phyloP scores from a whole-genome alignment of 2,113 vertebrate genomes.

The Sinocyclocheilus anophthalmus region DNA sequence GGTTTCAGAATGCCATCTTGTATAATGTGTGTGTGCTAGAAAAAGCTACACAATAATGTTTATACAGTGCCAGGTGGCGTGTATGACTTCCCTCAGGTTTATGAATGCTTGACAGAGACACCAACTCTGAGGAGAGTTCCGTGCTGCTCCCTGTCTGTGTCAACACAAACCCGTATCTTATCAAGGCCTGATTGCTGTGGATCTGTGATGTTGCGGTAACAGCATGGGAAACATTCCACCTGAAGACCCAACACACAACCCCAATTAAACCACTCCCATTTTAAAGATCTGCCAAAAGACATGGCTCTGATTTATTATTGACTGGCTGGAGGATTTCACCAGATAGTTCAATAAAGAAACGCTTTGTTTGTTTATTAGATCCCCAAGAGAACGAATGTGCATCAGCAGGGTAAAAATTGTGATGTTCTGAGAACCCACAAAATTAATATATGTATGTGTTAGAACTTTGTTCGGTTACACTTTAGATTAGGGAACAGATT shows the following conservation, averaged over 20 bases:
- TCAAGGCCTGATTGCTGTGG: conserved; percentile 68
- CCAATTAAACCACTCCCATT: not conserved
- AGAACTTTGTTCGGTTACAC: no score
- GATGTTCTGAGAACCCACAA: not conserved
- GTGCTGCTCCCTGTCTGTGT: conserved; percentile 75
- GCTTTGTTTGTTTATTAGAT: not conserved
- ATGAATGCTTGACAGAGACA: conserved; percentile 40
- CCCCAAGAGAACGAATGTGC: not conserved
- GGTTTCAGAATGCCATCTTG: not conserved
- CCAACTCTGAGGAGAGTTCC: conserved; percentile 64
- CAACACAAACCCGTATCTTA: conserved; percentile 72
- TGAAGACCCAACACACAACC: conserved; percentile 51
- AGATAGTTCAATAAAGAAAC: not conserved
- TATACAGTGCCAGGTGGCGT: conserved; percentile 63
- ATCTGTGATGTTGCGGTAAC: conserved; percentile 67
- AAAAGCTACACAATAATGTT: conserved; percentile 48
- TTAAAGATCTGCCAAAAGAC: conserved; percentile 27
- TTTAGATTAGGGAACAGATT: no score
- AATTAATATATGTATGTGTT: no score
- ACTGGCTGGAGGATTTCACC: not conserved
- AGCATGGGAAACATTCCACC: conserved; percentile 73
- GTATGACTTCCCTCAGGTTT: conserved; percentile 51
- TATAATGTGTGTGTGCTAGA: not conserved
- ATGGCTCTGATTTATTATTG: conserved; percentile 63
- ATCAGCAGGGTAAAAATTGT: not conserved